A percentile compares a stretch with the other conserved stretches of the same genome.
These are phyloP conservation scores for Acrocyrtus sp. DNA, from an alignment of 2,888 invertebrate genomes.

Conservation along the genomic window DNA sequence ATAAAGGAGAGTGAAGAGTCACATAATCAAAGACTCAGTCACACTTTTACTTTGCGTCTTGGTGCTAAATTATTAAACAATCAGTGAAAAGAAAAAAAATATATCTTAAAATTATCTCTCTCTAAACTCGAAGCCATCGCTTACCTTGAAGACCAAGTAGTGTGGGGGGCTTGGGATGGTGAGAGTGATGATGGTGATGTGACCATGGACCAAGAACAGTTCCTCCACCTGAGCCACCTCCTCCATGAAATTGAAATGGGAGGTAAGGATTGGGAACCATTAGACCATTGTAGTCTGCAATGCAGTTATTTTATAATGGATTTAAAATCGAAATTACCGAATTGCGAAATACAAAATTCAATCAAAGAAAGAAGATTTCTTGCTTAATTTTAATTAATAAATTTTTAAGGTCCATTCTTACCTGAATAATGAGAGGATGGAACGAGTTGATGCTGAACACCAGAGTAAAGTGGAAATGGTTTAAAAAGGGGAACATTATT, in stretches of 20 bases:
- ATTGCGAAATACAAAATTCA: no score
- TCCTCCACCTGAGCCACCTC: constrained; percentile 38
- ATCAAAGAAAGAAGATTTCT: no score
- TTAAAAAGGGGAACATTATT: constrained; percentile 38
- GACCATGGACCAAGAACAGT: constrained; percentile 10
- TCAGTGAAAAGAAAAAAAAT: not conserved
- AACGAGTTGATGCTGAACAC: constrained; percentile 6
- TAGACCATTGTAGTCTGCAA: constrained; percentile 44
- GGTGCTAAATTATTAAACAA: constrained; percentile 9
- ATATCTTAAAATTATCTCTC: not conserved
- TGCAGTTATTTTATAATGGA: no score
- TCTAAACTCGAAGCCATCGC: not conserved
- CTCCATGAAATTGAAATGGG: constrained; percentile 51
- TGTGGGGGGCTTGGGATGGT: constrained; percentile 18
- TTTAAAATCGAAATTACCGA: no score
- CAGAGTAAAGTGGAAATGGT: constrained; percentile 58
- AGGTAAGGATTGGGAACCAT: constrained; percentile 57
- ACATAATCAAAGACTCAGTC: no score
- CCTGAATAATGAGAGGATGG: constrained; percentile 3
- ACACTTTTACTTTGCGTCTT: constrained; percentile 2
- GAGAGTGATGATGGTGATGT: not conserved
- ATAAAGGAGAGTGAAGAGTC: constrained; percentile 1
- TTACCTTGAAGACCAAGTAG: constrained; percentile 59
- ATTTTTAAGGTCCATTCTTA: no score
- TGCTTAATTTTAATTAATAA: no score